phyloP scores from a whole-genome alignment of 2,113 vertebrate species.

The Cynocephalus volans region DNA sequence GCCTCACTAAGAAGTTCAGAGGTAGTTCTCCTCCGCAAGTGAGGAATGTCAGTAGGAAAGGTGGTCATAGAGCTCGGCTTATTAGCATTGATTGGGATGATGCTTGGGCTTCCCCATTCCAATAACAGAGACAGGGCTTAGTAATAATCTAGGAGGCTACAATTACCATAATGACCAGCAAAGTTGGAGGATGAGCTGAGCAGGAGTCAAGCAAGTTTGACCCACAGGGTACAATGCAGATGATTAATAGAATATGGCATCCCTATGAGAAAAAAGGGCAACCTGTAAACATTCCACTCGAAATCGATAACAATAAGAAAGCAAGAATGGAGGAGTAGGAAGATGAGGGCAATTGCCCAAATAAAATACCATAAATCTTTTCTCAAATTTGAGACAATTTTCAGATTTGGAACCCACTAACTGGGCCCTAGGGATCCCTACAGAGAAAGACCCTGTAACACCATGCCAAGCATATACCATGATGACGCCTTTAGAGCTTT shows the following conservation, averaged over 20 bases:
- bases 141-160: neutral
- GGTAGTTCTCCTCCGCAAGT: neutral
- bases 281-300: neutral
- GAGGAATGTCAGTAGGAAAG: neutral
- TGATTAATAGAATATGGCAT: too few relatives aligned
- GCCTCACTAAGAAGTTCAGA: neutral
- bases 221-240: neutral
- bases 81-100: neutral
- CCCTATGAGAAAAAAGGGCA: neutral
- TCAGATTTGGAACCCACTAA: neutral
- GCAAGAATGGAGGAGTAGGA: too few relatives aligned
- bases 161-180: neutral
- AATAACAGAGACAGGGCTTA: neutral
- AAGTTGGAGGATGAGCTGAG: neutral
- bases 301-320: neutral
- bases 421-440: neutral
- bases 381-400: neutral
- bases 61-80: neutral
- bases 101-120: too few relatives aligned
- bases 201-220: neutral
- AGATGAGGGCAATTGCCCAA: neutral
- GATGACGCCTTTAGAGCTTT: neutral
- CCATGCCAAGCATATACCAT: too few relatives aligned
- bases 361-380: neutral
- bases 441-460: neutral